These are phyloP conservation scores for Phenganax marumi DNA, from an alignment of 92 coral and sea anemone species.

Conservation along the genomic window DNA sequence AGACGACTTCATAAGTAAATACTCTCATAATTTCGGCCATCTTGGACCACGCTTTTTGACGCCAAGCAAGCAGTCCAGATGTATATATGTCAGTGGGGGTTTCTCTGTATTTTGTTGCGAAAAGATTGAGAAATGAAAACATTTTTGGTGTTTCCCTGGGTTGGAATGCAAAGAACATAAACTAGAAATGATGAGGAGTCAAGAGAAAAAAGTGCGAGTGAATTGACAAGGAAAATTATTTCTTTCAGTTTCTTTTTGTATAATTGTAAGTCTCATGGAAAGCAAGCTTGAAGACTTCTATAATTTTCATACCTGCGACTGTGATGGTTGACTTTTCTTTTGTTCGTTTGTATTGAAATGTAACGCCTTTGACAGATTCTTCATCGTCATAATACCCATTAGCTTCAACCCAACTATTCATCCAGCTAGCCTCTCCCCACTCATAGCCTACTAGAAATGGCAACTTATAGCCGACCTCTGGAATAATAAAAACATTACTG, in stretches of 20 bases:
- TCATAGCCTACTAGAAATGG: neutral
- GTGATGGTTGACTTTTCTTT: neutral
- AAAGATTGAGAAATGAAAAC: too few species aligned
- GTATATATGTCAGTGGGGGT: too few species aligned
- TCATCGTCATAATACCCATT: neutral
- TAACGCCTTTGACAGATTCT: neutral
- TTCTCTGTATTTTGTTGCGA: too few species aligned
- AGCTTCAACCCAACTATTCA: slow-evolving; percentile 1
- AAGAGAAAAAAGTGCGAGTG: neutral
- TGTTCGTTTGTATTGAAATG: neutral
- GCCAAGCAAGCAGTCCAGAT: too few species aligned
- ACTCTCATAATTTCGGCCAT: too few species aligned
- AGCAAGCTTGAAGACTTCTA: neutral
- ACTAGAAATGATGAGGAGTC: too few species aligned
- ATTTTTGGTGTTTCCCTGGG: too few species aligned
- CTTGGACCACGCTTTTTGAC: too few species aligned
- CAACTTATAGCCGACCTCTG: neutral
- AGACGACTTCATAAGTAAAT: too few species aligned
- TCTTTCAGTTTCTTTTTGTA: too few species aligned
- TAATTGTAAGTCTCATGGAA: neutral
- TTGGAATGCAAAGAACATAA: too few species aligned
- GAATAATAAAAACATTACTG: neutral
- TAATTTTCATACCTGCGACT: slow-evolving; percentile 17
- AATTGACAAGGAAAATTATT: neutral
- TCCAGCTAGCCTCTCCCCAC: neutral